Evolutionary conservation across 2,113 vertebrate genomes (phyloP), one percentile per base, ranked within the genome.

Genomic region (Stigmatopora argus): DNA sequence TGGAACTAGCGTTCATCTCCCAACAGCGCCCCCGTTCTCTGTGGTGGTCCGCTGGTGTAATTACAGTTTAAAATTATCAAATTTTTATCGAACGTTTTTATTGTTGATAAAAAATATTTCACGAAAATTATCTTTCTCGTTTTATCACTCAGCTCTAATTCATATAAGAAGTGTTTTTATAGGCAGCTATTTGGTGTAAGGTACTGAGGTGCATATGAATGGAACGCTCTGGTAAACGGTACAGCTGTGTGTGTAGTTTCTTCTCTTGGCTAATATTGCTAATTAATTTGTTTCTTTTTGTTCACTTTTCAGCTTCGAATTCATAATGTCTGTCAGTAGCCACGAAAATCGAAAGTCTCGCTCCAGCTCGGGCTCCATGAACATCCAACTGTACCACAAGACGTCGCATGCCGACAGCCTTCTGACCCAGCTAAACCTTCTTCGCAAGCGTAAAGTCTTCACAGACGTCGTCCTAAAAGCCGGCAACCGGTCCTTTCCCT

Each of bases 271-370:
- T 56, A 56, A 17, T 56, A 15, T 15, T 44, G 17, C 38, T 0
- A 18, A 60, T 3, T 31, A 31, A 31, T 41, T 45, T 61, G 38
- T 23, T 18, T 1, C 34, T 44, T 13, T 41, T 49, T 64, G 64
- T 41, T 58, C 8, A 0, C 49, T 15, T 8, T 65, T 23, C 67
- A 90, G 87, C 69, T 61, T 61, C 11, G 11, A 67, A 67, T 65
- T 66, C 78, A 78, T 87, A 72, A 94, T 93, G 93, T 93, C 92
- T 19, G 91, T 93, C 72, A 93, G 89, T 63, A 92, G 87, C 78
- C 92, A 94, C 60, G 92, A 94, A 73, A 94, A 93, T 81, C 84
- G 93, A 67, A 94, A 94, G 74, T 94, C 93, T n/a, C 89, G 93
- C 62, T 92, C 93, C 6, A 94, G 93, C 69, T 91, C 90, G 0